Percentiles rank a stretch among this genome's conserved stretches.
phyloP scores from a whole-genome alignment of 2,797 vertebrate species.

The Gadopsis bispinosus region DNA sequence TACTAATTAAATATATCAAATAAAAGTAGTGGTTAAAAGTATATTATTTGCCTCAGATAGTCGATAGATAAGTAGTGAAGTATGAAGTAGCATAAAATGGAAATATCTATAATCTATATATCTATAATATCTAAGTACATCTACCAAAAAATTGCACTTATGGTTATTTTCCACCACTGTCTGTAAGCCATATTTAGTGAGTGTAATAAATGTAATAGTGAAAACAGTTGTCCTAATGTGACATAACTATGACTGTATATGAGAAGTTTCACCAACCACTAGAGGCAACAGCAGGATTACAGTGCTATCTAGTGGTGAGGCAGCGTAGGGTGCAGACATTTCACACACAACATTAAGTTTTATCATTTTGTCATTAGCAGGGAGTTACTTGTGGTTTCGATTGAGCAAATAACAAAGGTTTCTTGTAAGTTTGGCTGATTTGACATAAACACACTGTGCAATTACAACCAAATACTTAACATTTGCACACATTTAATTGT shows the following conservation, averaged over 20 bases:
- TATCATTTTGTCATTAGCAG: not conserved
- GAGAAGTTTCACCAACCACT: not conserved
- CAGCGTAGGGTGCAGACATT: not conserved
- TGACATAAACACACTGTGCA: not conserved
- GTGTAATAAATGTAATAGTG: too few species aligned
- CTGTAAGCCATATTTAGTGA: not conserved
- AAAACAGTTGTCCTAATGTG: not conserved
- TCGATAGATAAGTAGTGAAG: not conserved
- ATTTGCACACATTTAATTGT: not conserved
- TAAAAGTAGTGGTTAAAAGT: not conserved
- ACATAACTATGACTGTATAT: not conserved
- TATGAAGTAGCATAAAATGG: not conserved
- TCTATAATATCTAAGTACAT: not conserved
- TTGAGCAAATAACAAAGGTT: not conserved
- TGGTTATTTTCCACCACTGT: not conserved
- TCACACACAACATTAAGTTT: not conserved
- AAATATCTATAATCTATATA: not conserved
- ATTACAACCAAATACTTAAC: not conserved
- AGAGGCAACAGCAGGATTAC: constrained; percentile 14
- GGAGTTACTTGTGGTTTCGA: not conserved
- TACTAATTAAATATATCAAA: not conserved
- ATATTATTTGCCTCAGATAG: not conserved
- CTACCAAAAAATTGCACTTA: not conserved
- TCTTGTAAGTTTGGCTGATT: not conserved
- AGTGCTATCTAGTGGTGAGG: constrained; percentile 62